Base-by-base conservation (phyloP, 2,888 invertebrate genomes). In the Hydriomena furcata region DNA sequence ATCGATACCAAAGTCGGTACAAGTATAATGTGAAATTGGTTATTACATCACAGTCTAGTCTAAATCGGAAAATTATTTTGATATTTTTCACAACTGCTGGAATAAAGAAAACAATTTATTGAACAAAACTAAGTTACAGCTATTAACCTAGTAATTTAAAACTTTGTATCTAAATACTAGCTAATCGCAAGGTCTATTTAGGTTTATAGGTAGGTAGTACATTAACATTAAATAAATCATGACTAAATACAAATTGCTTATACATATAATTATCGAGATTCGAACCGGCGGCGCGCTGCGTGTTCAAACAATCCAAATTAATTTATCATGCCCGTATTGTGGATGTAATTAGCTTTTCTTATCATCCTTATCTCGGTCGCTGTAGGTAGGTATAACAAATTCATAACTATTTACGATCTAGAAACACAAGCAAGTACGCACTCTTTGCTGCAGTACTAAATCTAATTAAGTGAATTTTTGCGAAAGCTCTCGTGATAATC, bases 231-330 rank as follows among this genome's bases (percentile, higher is more conserved):
- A 31, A 12, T 31, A 2, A 31, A 31, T 32, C 44, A 37, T 21
- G 25, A 21, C 46, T 43, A 46, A 46, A 42, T 49, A 43, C 35
- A 32, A 53, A 51, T 38, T 35, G 38, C 42, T 41, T 45, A 31
- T 44, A 17, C 17, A 17, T 17, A 17, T 27, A 27, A 34, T 44
- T 48, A 57, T 48, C 47, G 13, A 7, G 7, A 42, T 49, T 30
- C 23, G 10, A 13, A 20, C 27, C 49, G 30, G 21, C 7, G 3
- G 20, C 8, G n/a, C n/a, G n/a, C 7, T 17, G 40, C 27, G 34
- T 51, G 44, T 45, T 31, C 42, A 54, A 50, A 46, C 54, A 47
- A 53, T 31, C 24, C 43, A 54, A 56, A 55, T 52, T 51, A 50
- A 52, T 56, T 48, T 48, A 56, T 48, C 49, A 37, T 25, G 44